Evolutionary conservation across 1,140 invertebrate genomes (phyloP), one percentile per base, ranked within the genome.

Genomic region (Drosophila melanica): DNA sequence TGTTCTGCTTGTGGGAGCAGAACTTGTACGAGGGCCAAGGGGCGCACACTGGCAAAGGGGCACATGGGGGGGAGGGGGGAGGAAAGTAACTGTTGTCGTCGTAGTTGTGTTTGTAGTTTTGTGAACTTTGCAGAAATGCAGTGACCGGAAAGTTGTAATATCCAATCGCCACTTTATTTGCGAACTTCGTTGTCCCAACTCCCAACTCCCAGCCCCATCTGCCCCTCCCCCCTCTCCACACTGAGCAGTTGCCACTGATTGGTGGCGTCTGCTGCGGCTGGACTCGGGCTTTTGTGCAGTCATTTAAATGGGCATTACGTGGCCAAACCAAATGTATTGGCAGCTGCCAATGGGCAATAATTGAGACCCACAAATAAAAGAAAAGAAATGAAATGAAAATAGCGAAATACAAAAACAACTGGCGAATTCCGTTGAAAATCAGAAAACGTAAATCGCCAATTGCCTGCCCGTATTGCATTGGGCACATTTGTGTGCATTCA

Each of bases 61-160:
- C 23, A 6, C 16, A 5, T 10, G 27, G 23, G 7, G 11, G 51
- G 23, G 9, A n/a, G 27, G 23, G 7, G 11, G 51, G 45, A 11
- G 41, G 12, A 16, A 14, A n/a, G n/a, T 1, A 33, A 20, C 4
- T 3, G 4, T n/a, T 5, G 37, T 10, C 12, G 39, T 30, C 41
- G 27, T 33, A 33, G 6, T 37, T 62, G 75, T 37, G 23, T 47
- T 69, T 81, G 70, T 87, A 86, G 81, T 85, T 85, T 86, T 82
- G 82, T 90, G 80, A 90, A 90, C 81, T 90, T 81, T 85, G 86
- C 81, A 81, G 81, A 87, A 87, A 85, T 90, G 69, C 86, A 87
- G 75, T 90, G 81, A 90, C 81, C 86, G 86, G 87, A 90, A 90
- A 90, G 86, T 71, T 81, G 77, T 90, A 90, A 90, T 90, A 90